Base-by-base conservation (phyloP, 92 coral and sea anemone genomes). In the Epizoanthus rinbou region DNA sequence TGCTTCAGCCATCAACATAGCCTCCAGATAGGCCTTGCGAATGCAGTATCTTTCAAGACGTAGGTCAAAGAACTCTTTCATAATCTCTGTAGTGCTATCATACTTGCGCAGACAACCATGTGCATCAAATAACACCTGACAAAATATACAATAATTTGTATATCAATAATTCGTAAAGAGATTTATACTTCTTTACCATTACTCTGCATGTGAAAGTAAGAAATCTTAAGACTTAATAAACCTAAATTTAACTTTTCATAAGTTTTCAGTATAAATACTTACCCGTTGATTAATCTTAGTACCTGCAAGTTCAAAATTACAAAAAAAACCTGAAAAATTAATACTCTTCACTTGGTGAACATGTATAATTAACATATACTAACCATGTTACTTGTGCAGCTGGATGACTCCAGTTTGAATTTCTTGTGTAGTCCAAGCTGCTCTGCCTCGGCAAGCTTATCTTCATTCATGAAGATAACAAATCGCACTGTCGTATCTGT, bases 321-420 rank as follows among this genome's bases (percentile, higher is more conserved):
- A 50, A 9, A 11, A 50, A 50, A 3, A 6, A 43, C 4, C 50
- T 43, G 50, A 63, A 63, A 63, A 28, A 28, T 28, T 28, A 28
- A 25, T 9, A 17, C 8, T 67, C 23, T 65, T 25, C 17, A 65
- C 45, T 65, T 23, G 6, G 15, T 50, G 43, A 37, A 1, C 43
- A 37, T 3, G 15, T 11, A 19, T 8, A 47, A 35, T 75, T 56
- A 16, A 16, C 33, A 6, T 28, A 52, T 28, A 52, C 91, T 87
- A 63, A 96, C 99, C 99, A 96, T 96, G 82, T 96, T 96, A 33
- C 91, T 86, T 10, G 95, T 94, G 90, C 80, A 73, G 75, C 94
- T 64, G 54, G 85, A 28, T 17, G 86, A 47, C 39, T 92, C 91
- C 17, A 96, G 90, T 60, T 90, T 94, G 65, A 96, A 96, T 68